phyloP scores from a whole-genome alignment of 2,113 vertebrate genomes.

The Pomatorhinus ruficollis region DNA sequence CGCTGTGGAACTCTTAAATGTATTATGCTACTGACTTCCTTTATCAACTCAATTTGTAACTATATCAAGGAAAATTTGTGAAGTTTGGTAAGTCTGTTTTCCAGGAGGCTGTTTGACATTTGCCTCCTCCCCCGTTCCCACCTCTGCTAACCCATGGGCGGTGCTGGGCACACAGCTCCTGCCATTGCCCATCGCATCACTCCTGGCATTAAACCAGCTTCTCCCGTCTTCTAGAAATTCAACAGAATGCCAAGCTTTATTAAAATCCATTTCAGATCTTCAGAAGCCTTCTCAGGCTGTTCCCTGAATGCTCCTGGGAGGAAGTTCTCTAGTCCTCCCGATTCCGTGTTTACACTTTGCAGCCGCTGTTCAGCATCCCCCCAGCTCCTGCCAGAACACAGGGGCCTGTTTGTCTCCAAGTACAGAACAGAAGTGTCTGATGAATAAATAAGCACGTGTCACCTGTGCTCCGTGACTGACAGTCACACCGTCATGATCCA shows the following conservation, averaged over 20 bases:
- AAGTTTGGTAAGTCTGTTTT: not conserved
- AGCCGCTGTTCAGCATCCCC: not conserved
- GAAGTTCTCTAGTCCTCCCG: not conserved
- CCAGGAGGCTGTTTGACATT: not conserved
- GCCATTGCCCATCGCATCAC: not conserved
- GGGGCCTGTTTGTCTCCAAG: slow-evolving; percentile 1
- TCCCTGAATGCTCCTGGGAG: not conserved
- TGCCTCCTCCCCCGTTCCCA: not conserved
- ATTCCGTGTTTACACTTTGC: not conserved
- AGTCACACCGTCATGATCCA: not conserved
- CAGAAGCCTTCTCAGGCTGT: not conserved
- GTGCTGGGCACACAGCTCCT: not conserved
- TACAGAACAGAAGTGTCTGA: not conserved
- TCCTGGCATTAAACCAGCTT: not conserved
- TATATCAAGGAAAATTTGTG: not conserved
- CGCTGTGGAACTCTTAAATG: not conserved
- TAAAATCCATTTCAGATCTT: not conserved
- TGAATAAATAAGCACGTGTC: slow-evolving; percentile 30
- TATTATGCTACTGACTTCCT: not conserved
- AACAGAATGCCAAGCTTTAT: not conserved
- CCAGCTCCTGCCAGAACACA: not conserved
- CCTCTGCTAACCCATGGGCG: not conserved
- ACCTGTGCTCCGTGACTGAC: not conserved
- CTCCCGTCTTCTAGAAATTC: not conserved
- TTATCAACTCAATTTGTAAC: not conserved